phyloP scores from a whole-genome alignment of 64 coral and sea anemone species.

The Porites australiensis region DNA sequence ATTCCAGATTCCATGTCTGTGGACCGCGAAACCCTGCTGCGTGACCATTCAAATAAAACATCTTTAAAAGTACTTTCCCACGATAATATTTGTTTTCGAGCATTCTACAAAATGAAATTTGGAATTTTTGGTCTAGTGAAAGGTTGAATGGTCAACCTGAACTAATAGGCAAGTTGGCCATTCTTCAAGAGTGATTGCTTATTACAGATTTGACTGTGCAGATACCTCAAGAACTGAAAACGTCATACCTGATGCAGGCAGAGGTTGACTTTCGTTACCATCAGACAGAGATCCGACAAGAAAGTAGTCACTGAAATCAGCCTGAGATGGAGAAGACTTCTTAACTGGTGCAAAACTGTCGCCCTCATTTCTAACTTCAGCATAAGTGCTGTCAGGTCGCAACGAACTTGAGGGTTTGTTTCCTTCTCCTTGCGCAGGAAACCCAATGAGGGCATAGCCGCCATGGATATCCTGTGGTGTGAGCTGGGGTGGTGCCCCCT shows the following conservation, averaged over 20 bases:
- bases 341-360: not conserved
- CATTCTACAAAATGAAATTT: too few relatives aligned
- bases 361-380: not conserved
- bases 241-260: not conserved
- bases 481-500: not conserved
- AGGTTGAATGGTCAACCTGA: too few relatives aligned
- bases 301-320: not conserved
- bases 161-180: too few relatives aligned
- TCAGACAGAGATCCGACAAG: not conserved
- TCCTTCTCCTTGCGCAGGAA: not conserved
- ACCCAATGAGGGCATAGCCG: slow-evolving; percentile 50
- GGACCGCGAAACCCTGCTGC: too few relatives aligned
- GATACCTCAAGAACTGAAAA: too few relatives aligned
- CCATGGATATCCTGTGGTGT: slow-evolving; percentile 23
- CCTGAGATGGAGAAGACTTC: not conserved
- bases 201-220: too few relatives aligned
- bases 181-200: too few relatives aligned
- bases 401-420: not conserved
- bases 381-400: slow-evolving; percentile 14
- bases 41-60: too few relatives aligned
- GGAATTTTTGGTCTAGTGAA: too few relatives aligned
- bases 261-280: not conserved
- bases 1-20: too few relatives aligned
- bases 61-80: too few relatives aligned
- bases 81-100: too few relatives aligned